phyloP scores from a whole-genome alignment of 2,797 vertebrate species.

The Coccyzus lansbergi region DNA sequence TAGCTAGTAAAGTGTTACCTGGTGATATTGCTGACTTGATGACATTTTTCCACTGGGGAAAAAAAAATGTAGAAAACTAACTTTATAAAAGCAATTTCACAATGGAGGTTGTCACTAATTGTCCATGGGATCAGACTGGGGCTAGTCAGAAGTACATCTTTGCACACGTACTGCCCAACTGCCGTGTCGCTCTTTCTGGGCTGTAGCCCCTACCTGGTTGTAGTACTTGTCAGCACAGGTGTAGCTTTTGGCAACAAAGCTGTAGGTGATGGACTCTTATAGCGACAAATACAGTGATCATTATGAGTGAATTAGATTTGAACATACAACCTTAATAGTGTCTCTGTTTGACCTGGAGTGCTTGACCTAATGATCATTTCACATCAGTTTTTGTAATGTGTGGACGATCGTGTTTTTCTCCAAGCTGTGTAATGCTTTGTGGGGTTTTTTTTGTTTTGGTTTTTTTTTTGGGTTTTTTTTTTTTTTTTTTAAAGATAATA shows the following conservation, averaged over 20 bases:
- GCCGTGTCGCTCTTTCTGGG: not conserved
- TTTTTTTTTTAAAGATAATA: not conserved
- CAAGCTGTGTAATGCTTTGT: not conserved
- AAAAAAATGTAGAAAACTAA: not conserved
- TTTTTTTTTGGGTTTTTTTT: too few species aligned
- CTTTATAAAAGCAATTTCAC: not conserved
- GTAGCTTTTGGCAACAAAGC: not conserved
- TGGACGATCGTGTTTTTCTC: not conserved
- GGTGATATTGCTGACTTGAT: not conserved
- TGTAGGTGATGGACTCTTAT: not conserved
- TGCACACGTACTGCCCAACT: fast-evolving
- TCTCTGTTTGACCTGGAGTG: not conserved
- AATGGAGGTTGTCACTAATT: not conserved
- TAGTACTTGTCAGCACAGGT: not conserved
- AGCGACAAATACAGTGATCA: fast-evolving
- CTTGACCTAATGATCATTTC: not conserved
- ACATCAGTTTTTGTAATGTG: not conserved
- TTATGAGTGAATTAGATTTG: not conserved
- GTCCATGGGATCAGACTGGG: not conserved
- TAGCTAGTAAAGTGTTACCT: not conserved
- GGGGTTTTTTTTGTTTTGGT: too few species aligned
- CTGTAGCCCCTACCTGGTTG: not conserved
- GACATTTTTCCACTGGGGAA: not conserved
- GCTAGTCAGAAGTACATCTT: not conserved
- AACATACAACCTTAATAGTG: not conserved